Evolutionary conservation across 1,140 invertebrate species (phyloP), one percentile per base, ranked within the genome.

Genomic region (Aphelenchoides fujianensis): DNA sequence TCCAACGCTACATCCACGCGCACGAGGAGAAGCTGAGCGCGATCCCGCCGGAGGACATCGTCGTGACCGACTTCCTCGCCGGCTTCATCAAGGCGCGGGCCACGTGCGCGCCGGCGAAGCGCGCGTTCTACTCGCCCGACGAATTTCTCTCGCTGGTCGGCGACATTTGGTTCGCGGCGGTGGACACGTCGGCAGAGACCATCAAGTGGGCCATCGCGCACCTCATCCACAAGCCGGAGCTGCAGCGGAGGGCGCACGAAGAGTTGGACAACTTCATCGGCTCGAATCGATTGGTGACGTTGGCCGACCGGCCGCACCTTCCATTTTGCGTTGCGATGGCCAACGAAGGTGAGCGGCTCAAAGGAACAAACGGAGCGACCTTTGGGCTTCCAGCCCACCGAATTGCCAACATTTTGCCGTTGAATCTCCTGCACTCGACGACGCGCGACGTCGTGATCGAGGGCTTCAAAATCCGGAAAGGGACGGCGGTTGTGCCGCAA

Each of bases 211-310:
- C 9, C 28, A 34, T 68, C n/a, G 55, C 19, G 1, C 66, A 68
- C 34, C 28, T 68, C n/a, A 67, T 68, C 28, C 66, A 68, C 31
- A 64, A 68, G 19, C 55, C 53, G n/a, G n/a, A 68, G 27, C 28
- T 63, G 53, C 66, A 68, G 34, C 7, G 2, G 34, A 68, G 66
- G 31, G 53, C 28, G 2, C 66, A 68, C 1, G 16, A 68, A 68
- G 66, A 68, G 28, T 67, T 68, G 48, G 66, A 68, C 34, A 0
- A 16, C 30, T 28, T 68, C 1, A 63, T 68, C 66, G 53, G 55
- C 27, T 68, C 66, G 16, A 16, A 64, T 9, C 66, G 66, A 12
- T 12, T 63, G 5, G 66, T 68, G 27, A 68, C 66, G 16, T 23
- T n/a, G 3, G 2, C 54, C 9, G 66, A 68, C 66, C 53, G 35